Conservation (phyloP, 2,888 invertebrate genomes). For the Chloroclystis v-ata region DNA sequence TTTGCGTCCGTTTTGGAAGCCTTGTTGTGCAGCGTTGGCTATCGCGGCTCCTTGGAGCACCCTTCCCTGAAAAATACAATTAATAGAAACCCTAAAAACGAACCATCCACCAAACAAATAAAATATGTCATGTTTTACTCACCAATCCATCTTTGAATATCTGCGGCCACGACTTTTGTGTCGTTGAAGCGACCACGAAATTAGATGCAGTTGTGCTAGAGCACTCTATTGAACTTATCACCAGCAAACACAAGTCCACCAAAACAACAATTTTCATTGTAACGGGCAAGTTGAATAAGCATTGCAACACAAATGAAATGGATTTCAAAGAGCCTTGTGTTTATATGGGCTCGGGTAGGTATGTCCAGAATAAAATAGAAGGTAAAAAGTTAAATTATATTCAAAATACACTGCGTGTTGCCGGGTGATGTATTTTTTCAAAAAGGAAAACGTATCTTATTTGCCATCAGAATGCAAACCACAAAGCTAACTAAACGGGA, state of each 20-base stretch:
- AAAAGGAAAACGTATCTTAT: no score
- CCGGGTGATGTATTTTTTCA: no score
- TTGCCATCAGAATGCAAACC: no score
- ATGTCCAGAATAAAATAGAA: conserved; percentile 25
- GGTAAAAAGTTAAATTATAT: background rate
- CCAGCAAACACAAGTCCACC: conserved; percentile 28
- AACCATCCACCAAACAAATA: no score
- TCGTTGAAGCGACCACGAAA: conserved; percentile 26
- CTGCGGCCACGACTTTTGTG: conserved; percentile 42
- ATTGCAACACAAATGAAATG: conserved; percentile 10
- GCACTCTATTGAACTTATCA: conserved; percentile 30
- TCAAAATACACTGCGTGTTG: background rate
- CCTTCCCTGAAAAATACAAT: no score
- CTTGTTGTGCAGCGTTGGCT: conserved; percentile 39
- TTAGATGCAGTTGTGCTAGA: conserved; percentile 9
- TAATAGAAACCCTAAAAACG: no score
- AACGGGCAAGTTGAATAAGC: conserved; percentile 1
- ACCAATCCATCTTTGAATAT: conserved; percentile 50
- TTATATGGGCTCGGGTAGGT: conserved; percentile 24
- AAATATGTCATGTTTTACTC: conserved; percentile 23
- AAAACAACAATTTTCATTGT: conserved; percentile 38
- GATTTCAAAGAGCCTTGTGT: background rate
- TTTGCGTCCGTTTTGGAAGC: conserved; percentile 34
- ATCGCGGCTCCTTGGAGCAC: conserved; percentile 28
- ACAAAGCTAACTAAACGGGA: no score